Evolutionary conservation across 2,113 vertebrate genomes (phyloP), one percentile per base, ranked within the genome.

Genomic region (Sinosuthora webbiana): DNA sequence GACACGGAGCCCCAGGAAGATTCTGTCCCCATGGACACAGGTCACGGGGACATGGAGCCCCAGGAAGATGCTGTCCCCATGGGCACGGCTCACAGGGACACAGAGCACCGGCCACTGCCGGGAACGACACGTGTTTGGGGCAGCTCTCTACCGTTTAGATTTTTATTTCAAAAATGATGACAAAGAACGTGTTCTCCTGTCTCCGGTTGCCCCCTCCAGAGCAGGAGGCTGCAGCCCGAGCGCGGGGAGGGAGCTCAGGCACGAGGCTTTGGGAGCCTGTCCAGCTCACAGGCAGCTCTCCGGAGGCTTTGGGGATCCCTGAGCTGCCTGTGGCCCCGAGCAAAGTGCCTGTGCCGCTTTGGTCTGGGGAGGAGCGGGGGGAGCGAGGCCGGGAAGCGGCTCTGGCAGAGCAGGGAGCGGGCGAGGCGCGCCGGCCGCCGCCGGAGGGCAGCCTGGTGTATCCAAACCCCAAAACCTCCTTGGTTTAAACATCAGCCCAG

Each of bases 391-490:
- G 31, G 28, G 16, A 5, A 13, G 24, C 24, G n/a, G 35, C 41
- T 22, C 2, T 0, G 39, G 39, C 57, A 4, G 28, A 60, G 53
- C 45, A 1, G 4, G 42, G 25, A 82, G 78, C 19, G 28, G 55
- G n/a, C 33, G 41, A 13, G 11, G 28, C 3, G 19, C 50, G 12
- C 7, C 37, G 24, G 52, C 23, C 17, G 75, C 73, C 92, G 87
- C 90, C 94, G 89, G 94, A 71, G 95, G 95, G 95, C 94, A 90
- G 80, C 52, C 68, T 6, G 8, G 53, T 20, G 45, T n/a, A 27
- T 27, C 45, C 49, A 14, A 77, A 37, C 5, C 15, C 56, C 42
- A 3, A 5, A 15, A 21, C 0, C 9, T 13, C 28, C 11, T 2
- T 3, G 13, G 1, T 37, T 62, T 5, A 9, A 31, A 52, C 49